Percentiles rank a stretch among this genome's conserved stretches.
These are phyloP conservation scores for Eudemis profundana DNA, from an alignment of 2,888 invertebrate species.

Conservation along the genomic window DNA sequence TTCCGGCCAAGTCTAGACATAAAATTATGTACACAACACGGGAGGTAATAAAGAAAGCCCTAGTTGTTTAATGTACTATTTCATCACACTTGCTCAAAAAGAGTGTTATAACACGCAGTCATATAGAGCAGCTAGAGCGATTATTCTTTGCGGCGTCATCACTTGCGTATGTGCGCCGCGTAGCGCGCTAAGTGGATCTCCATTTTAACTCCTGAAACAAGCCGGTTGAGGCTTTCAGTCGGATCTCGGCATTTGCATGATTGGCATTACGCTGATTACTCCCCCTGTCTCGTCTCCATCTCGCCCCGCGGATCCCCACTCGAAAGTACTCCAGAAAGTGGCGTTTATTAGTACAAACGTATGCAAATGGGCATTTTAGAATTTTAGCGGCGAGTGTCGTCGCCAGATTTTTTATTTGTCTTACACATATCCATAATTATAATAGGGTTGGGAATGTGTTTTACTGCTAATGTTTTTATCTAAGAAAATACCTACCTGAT, in stretches of 20 bases:
- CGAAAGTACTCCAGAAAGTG: conserved; percentile 62
- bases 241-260: conserved; percentile 85
- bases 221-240: conserved; percentile 84
- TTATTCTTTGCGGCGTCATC: conserved; percentile 56
- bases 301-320: conserved; percentile 47
- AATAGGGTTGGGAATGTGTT: background rate
- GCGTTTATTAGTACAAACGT: conserved; percentile 64
- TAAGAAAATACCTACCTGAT: background rate
- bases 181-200: conserved; percentile 83
- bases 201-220: conserved; percentile 86
- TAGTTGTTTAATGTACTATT: too few species aligned
- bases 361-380: conserved; percentile 78
- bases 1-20: too few species aligned
- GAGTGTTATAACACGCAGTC: too few species aligned
- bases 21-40: too few species aligned
- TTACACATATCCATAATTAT: background rate
- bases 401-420: conserved; percentile 27
- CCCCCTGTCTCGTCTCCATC: conserved; percentile 50
- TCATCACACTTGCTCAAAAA: too few species aligned
- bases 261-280: conserved; percentile 84
- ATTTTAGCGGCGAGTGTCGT: conserved; percentile 51
- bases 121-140: too few species aligned
- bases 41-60: too few species aligned
- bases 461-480: conserved; percentile 8
- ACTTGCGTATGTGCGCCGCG: conserved; percentile 84